Percentiles rank a stretch among this genome's conserved stretches.
phyloP scores from a whole-genome alignment of 1,140 invertebrate species.

The Bombus pyrosoma region DNA sequence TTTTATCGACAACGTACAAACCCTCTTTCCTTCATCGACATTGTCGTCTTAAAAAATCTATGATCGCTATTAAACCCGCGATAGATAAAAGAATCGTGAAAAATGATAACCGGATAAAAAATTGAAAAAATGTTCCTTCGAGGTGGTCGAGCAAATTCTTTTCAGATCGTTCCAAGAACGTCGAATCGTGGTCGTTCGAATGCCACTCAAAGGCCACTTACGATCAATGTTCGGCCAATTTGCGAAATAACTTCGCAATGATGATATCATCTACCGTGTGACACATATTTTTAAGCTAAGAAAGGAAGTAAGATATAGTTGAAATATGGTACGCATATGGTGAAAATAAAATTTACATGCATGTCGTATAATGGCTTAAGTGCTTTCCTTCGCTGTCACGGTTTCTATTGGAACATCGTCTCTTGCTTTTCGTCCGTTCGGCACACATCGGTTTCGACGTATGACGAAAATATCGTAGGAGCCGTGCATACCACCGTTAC shows the following conservation, averaged over 20 bases:
- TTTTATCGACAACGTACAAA: background rate
- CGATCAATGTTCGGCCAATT: too few species aligned
- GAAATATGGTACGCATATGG: background rate
- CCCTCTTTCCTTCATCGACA: background rate
- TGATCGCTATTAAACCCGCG: background rate
- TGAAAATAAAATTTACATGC: background rate
- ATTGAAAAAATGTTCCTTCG: background rate
- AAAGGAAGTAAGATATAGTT: too few species aligned
- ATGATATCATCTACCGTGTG: too few species aligned
- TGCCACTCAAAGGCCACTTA: too few species aligned
- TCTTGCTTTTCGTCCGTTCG: slow-evolving; percentile 2
- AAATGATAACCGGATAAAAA: background rate
- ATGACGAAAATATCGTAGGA: slow-evolving; percentile 35
- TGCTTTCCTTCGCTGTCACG: background rate
- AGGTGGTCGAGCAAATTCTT: background rate
- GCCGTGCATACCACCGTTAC: background rate
- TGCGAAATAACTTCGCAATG: too few species aligned
- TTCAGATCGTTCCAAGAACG: too few species aligned
- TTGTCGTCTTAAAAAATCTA: background rate
- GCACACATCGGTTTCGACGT: slow-evolving; percentile 23
- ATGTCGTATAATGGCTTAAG: slow-evolving; percentile 11
- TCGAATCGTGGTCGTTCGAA: too few species aligned
- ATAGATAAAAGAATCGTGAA: background rate
- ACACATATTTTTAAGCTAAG: background rate
- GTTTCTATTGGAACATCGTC: background rate